Evolutionary conservation across 2,888 invertebrate genomes (phyloP).

Genomic region (Cataglyphis altisquamis): DNA sequence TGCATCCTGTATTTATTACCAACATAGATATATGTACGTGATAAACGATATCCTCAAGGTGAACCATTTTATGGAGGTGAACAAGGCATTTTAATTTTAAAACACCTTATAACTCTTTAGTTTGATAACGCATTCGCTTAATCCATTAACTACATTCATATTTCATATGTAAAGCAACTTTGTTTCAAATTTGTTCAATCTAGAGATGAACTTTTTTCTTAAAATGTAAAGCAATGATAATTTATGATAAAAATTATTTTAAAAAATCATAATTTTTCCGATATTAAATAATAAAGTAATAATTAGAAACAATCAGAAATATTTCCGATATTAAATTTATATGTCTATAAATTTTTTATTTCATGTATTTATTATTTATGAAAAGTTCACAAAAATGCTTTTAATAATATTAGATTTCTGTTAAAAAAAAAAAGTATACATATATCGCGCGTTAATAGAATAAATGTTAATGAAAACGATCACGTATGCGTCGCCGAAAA

Average conservation of each 20-base stretch:
- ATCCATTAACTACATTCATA: constrained; percentile 8
- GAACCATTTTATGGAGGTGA: not conserved
- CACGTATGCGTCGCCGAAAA: not conserved
- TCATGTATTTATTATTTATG: not conserved
- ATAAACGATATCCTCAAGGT: not conserved
- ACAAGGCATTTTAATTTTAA: constrained; percentile 1
- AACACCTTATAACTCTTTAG: not conserved
- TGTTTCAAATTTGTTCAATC: not conserved
- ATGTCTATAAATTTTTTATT: not conserved
- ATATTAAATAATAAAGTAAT: not conserved
- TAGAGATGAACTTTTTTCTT: not conserved
- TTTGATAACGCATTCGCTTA: not conserved
- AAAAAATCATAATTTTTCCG: not conserved
- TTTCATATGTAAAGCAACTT: not conserved
- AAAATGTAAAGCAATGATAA: not conserved
- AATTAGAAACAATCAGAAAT: not conserved
- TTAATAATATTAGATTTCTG: not conserved
- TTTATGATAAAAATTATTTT: not conserved
- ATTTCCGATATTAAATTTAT: not conserved
- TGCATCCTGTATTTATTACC: not conserved
- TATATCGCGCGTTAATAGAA: not conserved
- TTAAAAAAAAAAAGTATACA: too few relatives aligned
- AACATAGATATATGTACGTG: not conserved
- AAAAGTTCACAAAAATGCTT: not conserved
- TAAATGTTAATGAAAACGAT: not conserved